These are phyloP conservation scores for Sanderia malayensis DNA, from an alignment of 30 jellyfish, hydroid and myxozoan species.

Conservation along the genomic window DNA sequence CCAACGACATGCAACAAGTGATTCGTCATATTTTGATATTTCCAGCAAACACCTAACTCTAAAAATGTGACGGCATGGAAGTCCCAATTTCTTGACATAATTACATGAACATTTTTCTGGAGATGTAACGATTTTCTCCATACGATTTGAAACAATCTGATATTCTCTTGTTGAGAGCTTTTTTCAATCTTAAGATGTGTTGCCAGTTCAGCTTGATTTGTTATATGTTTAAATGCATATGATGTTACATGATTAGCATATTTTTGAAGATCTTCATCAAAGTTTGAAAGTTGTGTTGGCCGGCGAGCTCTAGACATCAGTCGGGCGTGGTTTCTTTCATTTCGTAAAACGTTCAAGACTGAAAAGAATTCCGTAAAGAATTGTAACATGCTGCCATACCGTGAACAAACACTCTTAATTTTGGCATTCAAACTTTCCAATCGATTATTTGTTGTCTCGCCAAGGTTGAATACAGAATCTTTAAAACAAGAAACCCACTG, in stretches of 20 bases:
- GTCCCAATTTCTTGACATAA: slow-evolving; percentile 13
- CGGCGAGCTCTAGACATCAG: slow-evolving; percentile 46
- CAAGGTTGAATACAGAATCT: slow-evolving; percentile 7
- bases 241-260: slow-evolving; percentile 29
- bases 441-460: slow-evolving; percentile 60
- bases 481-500: slow-evolving; percentile 50
- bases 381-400: slow-evolving; percentile 27
- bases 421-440: slow-evolving; percentile 46
- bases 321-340: slow-evolving; percentile 34
- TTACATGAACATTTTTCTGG: slow-evolving; percentile 24
- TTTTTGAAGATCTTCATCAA: slow-evolving; percentile 1
- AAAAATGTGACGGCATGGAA: slow-evolving; percentile 35
- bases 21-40: slow-evolving; percentile 23
- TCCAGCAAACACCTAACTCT: background rate
- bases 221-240: slow-evolving; percentile 30
- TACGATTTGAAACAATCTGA: background rate
- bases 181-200: background rate
- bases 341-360: slow-evolving; percentile 34
- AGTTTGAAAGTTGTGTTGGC: slow-evolving; percentile 22
- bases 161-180: background rate
- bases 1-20: slow-evolving; percentile 55
- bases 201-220: slow-evolving; percentile 28
- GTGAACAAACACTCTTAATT: slow-evolving; percentile 25
- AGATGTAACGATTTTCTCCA: background rate
- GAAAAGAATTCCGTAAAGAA: slow-evolving; percentile 36